Evolutionary conservation across 1,140 invertebrate genomes (phyloP), one percentile per base, ranked within the genome.

Genomic region (Drosophila burlai): DNA sequence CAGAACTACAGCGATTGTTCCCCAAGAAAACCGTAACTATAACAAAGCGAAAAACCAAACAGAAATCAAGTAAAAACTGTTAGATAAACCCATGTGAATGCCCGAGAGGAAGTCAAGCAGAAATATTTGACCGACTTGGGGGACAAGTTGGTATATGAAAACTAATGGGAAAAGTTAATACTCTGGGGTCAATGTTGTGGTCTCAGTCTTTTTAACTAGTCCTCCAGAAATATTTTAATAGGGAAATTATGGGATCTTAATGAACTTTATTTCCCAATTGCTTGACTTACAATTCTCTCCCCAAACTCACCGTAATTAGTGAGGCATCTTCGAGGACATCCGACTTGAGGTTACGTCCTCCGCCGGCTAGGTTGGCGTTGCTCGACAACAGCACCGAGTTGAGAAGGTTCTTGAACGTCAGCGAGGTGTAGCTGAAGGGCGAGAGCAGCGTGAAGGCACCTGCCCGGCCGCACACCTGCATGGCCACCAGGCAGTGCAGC

Each of bases 291-390:
- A 5, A 26, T 15, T 9, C 15, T 49, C 13, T 31, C 29, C 8
- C 8, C 21, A 24, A 40, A 76, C 90, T 87, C 90, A 92, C 91
- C 89, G 91, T 92, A 78, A 92, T 92, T 57, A 92, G 74, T 21
- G 91, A 92, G 43, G 91, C 91, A 84, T 92, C 91, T 54, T 92
- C 91, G n/a, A 92, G 86, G 60, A 92, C 89, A 63, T 92, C 91
- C 3, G 91, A 92, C 63, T 92, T 92, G 16, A 92, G 83, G 64
- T 92, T 92, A 16, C 91, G 71, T 1, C 91, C 91, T 8, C 78
- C 89, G 31, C 91, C 91, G 13, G 91, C 89, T 62, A 92, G 65
- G 49, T 92, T 92, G 21, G 89, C 83, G 57, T 92, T 92, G 75
- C 91, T 92, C 16, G 91, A 92, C 10, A 92, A 69, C 10, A 92